phyloP scores from a whole-genome alignment of 2,888 invertebrate species.

The Steinernema carpocapsae region DNA sequence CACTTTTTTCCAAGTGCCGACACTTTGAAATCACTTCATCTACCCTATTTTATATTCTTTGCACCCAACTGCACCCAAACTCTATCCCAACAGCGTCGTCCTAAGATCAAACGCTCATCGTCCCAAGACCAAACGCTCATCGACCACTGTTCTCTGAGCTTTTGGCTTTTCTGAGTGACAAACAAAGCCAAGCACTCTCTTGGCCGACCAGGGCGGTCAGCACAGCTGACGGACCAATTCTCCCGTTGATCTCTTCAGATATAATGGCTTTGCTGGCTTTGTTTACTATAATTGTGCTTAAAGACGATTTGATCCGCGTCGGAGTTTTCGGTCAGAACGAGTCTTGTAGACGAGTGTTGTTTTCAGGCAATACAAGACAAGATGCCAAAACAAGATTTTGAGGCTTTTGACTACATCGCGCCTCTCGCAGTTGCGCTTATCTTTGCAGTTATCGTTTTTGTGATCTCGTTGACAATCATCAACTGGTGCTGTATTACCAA shows the following conservation, averaged over 20 bases:
- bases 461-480: constrained; percentile 63
- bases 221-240: constrained; percentile 14
- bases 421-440: constrained; percentile 61
- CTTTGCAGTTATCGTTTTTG: constrained; percentile 53
- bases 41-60: not conserved
- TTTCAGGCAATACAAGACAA: not conserved
- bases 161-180: not conserved
- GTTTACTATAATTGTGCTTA: constrained; percentile 28
- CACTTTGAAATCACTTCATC: not conserved
- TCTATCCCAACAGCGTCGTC: not conserved
- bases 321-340: not conserved
- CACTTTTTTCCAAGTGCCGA: not conserved
- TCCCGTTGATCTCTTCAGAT: not conserved
- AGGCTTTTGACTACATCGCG: constrained; percentile 54
- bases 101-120: not conserved
- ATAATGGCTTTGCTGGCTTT: constrained; percentile 1
- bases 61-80: not conserved
- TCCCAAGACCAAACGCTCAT: not conserved
- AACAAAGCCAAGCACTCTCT: not conserved
- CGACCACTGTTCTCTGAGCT: not conserved
- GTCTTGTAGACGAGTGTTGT: not conserved
- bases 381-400: constrained; percentile 66
- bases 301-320: not conserved
- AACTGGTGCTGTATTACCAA: constrained; percentile 67
- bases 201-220: not conserved